phyloP scores from a whole-genome alignment of 2,888 invertebrate genomes.

The Calliphora vomitoria region DNA sequence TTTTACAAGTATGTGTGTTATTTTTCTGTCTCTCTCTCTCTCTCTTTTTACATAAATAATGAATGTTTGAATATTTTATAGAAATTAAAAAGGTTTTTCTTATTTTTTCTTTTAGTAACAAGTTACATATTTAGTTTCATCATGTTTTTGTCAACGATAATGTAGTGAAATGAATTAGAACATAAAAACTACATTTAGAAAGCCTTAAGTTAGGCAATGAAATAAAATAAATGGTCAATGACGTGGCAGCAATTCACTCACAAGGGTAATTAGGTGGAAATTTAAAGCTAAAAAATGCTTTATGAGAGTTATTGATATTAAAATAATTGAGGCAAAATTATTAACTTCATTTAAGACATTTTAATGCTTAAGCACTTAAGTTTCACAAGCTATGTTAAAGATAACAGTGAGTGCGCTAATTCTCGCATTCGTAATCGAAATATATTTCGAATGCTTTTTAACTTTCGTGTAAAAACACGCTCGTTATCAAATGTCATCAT shows the following conservation, averaged over 20 bases:
- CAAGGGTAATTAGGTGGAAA: neutral
- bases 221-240: neutral
- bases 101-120: neutral
- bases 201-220: slow-evolving; percentile 2
- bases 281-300: no score
- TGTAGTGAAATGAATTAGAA: neutral
- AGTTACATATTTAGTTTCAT: neutral
- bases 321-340: no score
- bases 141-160: neutral
- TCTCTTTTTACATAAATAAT: slow-evolving; percentile 14
- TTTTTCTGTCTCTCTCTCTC: neutral
- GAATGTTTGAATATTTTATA: slow-evolving; percentile 17
- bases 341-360: no score
- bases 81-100: slow-evolving; percentile 11
- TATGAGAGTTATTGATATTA: no score
- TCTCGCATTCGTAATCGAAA: no score
- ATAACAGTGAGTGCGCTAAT: no score
- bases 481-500: no score
- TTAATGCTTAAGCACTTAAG: no score
- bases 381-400: no score
- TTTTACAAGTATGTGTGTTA: neutral
- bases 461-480: no score
- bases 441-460: no score
- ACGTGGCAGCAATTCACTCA: neutral
- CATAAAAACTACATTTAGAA: neutral